phyloP scores from a whole-genome alignment of 2,797 vertebrate genomes.

The Sciurus vulgaris region DNA sequence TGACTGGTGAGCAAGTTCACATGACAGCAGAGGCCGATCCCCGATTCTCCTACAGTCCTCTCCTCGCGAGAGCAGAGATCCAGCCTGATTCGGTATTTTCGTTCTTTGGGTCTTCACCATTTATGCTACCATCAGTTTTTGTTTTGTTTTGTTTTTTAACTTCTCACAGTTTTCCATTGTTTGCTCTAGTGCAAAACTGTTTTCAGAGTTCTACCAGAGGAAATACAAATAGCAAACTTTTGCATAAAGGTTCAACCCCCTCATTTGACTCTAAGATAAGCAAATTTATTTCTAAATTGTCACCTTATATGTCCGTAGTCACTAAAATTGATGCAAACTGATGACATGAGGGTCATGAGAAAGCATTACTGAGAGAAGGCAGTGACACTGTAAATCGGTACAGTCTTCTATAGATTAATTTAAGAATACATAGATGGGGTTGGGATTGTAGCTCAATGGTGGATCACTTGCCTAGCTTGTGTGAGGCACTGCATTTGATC shows the following conservation, averaged over 20 bases:
- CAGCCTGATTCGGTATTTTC: background rate
- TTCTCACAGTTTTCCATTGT: background rate
- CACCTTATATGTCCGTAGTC: background rate
- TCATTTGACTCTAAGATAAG: background rate
- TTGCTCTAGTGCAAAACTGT: background rate
- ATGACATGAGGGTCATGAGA: background rate
- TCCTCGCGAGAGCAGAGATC: background rate
- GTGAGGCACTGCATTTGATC: too few relatives aligned
- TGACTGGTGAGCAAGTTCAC: rapidly evolving
- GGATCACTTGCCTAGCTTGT: too few relatives aligned
- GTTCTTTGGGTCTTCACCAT: background rate
- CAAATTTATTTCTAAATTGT: background rate
- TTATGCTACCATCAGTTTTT: background rate
- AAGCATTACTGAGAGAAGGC: background rate
- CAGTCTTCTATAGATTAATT: background rate
- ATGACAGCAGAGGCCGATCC: background rate
- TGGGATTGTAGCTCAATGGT: too few relatives aligned
- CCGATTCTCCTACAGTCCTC: background rate
- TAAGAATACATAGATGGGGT: background rate
- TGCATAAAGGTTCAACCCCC: background rate
- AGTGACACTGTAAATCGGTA: too few relatives aligned
- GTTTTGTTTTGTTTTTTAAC: background rate
- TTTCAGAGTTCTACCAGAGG: background rate
- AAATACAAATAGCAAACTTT: background rate
- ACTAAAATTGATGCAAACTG: background rate